phyloP scores from a whole-genome alignment of 2,888 invertebrate genomes.

The Caradrina clavipalpis region DNA sequence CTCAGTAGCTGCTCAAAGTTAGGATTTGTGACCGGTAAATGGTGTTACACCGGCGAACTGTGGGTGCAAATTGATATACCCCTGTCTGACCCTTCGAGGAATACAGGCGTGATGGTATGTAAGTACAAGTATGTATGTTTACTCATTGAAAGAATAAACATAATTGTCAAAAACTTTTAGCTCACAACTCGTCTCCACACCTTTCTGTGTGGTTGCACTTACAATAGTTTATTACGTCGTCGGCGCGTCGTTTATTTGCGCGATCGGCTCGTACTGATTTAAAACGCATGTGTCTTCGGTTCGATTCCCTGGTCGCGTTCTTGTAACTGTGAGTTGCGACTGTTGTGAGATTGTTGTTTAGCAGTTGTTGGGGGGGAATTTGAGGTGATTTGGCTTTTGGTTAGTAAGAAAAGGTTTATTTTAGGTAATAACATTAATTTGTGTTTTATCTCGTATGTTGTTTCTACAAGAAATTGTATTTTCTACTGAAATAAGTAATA shows the following conservation, averaged over 20 bases:
- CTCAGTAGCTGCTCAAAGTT: too few relatives aligned
- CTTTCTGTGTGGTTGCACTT: conserved; percentile 72
- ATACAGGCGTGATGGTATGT: too few relatives aligned
- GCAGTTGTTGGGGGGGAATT: not conserved
- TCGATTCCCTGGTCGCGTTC: conserved; percentile 76
- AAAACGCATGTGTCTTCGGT: conserved; percentile 86
- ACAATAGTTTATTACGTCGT: conserved; percentile 85
- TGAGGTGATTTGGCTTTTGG: not conserved
- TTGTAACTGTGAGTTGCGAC: conserved; percentile 18
- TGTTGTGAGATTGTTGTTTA: conserved; percentile 25
- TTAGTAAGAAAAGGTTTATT: not conserved
- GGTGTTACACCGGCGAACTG: too few relatives aligned
- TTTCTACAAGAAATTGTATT: too few relatives aligned
- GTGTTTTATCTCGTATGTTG: too few relatives aligned
- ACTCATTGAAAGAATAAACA: not conserved
- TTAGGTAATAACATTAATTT: not conserved
- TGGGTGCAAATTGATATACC: too few relatives aligned
- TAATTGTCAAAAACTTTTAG: conserved; percentile 21
- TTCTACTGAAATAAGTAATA: too few relatives aligned
- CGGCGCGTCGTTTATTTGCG: conserved; percentile 83
- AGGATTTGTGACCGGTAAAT: too few relatives aligned
- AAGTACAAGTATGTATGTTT: too few relatives aligned
- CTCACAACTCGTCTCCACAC: conserved; percentile 65
- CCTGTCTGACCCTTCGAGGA: too few relatives aligned
- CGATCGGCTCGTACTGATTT: conserved; percentile 85